A percentile compares a stretch with the other conserved stretches of the same genome.
These are phyloP conservation scores for Pseudachorutes palmiensis DNA, from an alignment of 1,140 invertebrate genomes.

Conservation along the genomic window DNA sequence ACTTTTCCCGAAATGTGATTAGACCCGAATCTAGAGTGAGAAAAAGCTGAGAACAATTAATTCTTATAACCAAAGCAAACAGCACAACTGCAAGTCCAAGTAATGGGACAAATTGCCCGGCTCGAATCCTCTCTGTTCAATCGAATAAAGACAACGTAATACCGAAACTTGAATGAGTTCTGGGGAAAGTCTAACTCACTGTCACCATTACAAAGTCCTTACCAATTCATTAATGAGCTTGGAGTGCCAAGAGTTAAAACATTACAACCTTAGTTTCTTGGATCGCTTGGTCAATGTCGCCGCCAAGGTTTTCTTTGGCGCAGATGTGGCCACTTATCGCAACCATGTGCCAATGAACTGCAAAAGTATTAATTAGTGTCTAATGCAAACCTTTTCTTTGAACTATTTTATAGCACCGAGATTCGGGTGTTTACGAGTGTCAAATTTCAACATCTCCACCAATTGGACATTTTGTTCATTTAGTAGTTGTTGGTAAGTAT, in stretches of 20 bases:
- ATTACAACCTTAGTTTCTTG: background rate
- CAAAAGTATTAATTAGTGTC: background rate
- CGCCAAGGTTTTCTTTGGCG: no score
- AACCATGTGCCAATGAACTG: background rate
- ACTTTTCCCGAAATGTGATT: background rate
- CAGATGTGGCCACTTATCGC: no score
- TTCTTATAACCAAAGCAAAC: background rate
- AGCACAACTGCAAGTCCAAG: no score
- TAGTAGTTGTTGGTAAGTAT: slow-evolving; percentile 71
- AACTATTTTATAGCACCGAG: slow-evolving; percentile 48
- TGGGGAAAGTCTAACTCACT: background rate
- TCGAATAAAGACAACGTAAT: background rate
- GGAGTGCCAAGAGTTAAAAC: background rate
- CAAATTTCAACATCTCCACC: slow-evolving; percentile 79
- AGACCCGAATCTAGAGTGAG: background rate
- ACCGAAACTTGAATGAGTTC: background rate
- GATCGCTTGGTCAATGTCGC: background rate
- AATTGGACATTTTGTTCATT: slow-evolving; percentile 63
- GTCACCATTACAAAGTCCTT: background rate
- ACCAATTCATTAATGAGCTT: background rate
- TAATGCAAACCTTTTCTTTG: background rate
- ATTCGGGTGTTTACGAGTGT: slow-evolving; percentile 74
- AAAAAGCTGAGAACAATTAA: background rate
- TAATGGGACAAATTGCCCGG: no score
- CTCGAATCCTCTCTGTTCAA: no score